Evolutionary conservation across 2,888 invertebrate genomes (phyloP).

Genomic region (Rambutsinella grinnellia): DNA sequence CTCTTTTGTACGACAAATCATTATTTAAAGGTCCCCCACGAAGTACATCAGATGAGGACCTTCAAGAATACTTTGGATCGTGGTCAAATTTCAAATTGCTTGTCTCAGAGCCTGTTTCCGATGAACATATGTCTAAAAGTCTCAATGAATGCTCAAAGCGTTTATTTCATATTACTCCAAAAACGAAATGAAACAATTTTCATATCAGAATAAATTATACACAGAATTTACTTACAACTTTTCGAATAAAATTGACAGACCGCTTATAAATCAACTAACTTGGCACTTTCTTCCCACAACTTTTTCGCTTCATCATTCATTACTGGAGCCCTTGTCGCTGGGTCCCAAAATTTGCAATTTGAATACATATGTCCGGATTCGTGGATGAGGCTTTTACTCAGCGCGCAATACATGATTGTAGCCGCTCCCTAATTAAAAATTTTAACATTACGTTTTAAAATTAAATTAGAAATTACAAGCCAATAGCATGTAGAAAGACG

Average conservation of each 20-base stretch:
- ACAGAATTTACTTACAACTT: neutral
- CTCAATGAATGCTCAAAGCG: neutral
- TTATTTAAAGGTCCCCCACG: constrained; percentile 61
- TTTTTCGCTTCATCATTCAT: constrained; percentile 75
- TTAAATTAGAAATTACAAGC: neutral
- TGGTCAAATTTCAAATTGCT: constrained; percentile 52
- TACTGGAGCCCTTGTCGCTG: constrained; percentile 72
- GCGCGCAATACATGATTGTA: constrained; percentile 82
- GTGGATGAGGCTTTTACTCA: constrained; percentile 76
- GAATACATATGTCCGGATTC: constrained; percentile 82
- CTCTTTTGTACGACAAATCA: constrained; percentile 53
- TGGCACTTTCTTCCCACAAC: constrained; percentile 84
- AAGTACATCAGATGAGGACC: constrained; percentile 49
- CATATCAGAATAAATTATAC: neutral
- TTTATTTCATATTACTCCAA: constrained; percentile 50
- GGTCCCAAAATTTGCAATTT: constrained; percentile 76
- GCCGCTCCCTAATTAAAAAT: constrained; percentile 78
- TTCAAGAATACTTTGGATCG: constrained; percentile 43
- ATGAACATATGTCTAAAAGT: constrained; percentile 13
- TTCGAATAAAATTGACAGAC: neutral
- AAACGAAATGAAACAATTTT: constrained; percentile 1
- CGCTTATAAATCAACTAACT: no score
- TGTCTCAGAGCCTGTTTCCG: neutral
- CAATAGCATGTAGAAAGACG: neutral
- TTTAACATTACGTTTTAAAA: neutral